These are phyloP conservation scores for Alosa sapidissima DNA, from an alignment of 2,797 vertebrate species.

Conservation along the genomic window DNA sequence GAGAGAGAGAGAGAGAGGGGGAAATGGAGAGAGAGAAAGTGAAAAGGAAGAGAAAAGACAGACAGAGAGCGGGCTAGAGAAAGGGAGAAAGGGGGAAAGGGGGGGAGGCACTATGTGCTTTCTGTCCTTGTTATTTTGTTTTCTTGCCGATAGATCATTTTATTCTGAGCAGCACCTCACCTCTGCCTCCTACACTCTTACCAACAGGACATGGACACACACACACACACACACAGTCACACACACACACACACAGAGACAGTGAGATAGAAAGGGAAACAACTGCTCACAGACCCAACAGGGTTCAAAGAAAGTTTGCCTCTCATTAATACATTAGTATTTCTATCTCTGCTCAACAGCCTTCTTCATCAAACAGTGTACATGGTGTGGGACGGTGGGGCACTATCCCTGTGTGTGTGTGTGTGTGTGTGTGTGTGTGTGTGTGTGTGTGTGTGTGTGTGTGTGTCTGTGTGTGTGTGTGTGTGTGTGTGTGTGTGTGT, in stretches of 20 bases:
- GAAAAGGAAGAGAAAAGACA: background rate
- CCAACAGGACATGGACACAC: background rate
- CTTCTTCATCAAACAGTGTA: slow-evolving; percentile 27
- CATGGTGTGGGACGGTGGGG: background rate
- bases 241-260: slow-evolving; percentile 25
- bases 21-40: too few species aligned
- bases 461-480: background rate
- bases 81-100: background rate
- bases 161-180: background rate
- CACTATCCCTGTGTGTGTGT: background rate
- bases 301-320: slow-evolving; percentile 72
- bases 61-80: background rate
- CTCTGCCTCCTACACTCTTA: background rate
- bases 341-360: slow-evolving; percentile 46
- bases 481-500: slow-evolving; percentile 25
- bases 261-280: slow-evolving; percentile 17
- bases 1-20: background rate
- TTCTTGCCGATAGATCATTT: background rate
- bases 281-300: slow-evolving; percentile 7
- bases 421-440: slow-evolving; percentile 13
- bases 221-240: slow-evolving; percentile 22
- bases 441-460: background rate
- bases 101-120: background rate
- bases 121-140: background rate
- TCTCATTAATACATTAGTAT: slow-evolving; percentile 69